These are phyloP conservation scores for Brenthis ino DNA, from an alignment of 2,888 invertebrate genomes.

Conservation along the genomic window DNA sequence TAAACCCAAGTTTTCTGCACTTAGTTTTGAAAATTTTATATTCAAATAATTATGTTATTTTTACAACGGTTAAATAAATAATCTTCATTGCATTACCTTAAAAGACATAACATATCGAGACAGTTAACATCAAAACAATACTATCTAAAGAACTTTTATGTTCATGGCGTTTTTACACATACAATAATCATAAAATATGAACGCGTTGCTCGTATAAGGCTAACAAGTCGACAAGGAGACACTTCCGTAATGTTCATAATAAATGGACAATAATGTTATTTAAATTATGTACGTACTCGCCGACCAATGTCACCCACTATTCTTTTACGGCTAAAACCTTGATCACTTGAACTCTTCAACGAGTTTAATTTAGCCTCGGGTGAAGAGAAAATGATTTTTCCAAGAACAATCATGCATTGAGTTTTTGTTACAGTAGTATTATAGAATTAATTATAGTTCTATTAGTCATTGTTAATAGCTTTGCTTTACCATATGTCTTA, in stretches of 20 bases:
- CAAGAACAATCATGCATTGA: neutral
- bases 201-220: slow-evolving; percentile 64
- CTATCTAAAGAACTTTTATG: slow-evolving; percentile 5
- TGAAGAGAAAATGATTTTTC: slow-evolving; percentile 33
- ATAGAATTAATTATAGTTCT: too few species aligned
- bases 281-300: slow-evolving; percentile 58
- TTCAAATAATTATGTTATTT: too few species aligned
- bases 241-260: slow-evolving; percentile 67
- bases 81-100: neutral
- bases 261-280: slow-evolving; percentile 57
- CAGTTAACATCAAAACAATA: neutral
- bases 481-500: neutral
- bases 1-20: too few species aligned
- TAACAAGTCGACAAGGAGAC: slow-evolving; percentile 55
- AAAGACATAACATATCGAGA: neutral
- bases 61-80: neutral
- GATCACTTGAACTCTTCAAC: slow-evolving; percentile 54
- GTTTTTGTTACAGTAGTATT: too few species aligned
- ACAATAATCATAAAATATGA: slow-evolving; percentile 47
- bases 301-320: slow-evolving; percentile 70
- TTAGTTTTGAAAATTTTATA: too few species aligned
- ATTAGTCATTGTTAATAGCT: too few species aligned
- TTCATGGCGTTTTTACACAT: slow-evolving; percentile 28
- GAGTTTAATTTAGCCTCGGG: slow-evolving; percentile 37
- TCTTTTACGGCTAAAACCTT: slow-evolving; percentile 64